These are phyloP conservation scores for Hippolais icterina DNA, from an alignment of 2,113 vertebrate genomes.

Conservation along the genomic window DNA sequence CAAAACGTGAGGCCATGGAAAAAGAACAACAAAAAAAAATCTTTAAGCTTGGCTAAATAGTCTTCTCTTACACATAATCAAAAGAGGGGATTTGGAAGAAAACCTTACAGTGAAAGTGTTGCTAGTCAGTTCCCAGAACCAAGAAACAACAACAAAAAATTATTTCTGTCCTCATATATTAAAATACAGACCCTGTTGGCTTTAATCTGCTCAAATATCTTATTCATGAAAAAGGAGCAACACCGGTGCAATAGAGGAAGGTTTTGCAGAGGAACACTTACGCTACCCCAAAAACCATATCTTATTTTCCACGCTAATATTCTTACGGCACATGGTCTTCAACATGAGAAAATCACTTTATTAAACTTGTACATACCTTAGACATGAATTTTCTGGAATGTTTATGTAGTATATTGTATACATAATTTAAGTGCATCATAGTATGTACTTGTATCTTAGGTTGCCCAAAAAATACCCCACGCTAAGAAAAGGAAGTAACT, in stretches of 20 bases:
- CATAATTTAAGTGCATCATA: not conserved
- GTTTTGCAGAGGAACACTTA: not conserved
- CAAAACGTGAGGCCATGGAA: not conserved
- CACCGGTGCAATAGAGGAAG: not conserved
- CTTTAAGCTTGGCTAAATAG: not conserved
- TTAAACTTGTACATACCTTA: not conserved
- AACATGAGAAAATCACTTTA: not conserved
- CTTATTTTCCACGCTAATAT: not conserved
- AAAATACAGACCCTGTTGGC: not conserved
- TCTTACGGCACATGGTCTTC: not conserved
- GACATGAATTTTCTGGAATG: not conserved
- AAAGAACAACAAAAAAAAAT: not conserved
- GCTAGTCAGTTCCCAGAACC: not conserved
- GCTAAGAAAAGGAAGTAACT: not conserved
- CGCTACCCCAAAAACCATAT: not conserved
- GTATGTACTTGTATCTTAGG: not conserved
- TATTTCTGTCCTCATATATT: not conserved
- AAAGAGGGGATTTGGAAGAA: not conserved
- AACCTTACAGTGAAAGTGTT: not conserved
- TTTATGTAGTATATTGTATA: not conserved
- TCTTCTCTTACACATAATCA: not conserved
- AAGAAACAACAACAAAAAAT: not conserved
- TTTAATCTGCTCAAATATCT: not conserved
- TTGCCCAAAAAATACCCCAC: not conserved
- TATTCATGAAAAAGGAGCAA: not conserved